These are phyloP conservation scores for Proteles cristata DNA, from an alignment of 2,113 vertebrate species.

Conservation along the genomic window DNA sequence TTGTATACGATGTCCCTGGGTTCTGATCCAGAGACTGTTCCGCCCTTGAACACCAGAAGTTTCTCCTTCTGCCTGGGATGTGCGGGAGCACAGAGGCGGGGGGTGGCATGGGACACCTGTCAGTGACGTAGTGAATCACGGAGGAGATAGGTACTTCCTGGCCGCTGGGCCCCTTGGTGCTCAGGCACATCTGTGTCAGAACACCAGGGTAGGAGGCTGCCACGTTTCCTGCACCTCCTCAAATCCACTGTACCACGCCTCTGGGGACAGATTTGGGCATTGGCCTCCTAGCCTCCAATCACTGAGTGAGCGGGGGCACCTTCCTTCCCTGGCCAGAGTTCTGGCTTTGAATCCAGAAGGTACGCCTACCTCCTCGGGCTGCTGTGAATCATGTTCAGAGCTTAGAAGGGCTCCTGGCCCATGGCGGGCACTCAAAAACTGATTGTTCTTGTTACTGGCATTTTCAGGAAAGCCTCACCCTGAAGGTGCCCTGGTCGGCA, in stretches of 20 bases:
- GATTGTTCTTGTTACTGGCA: too few relatives aligned
- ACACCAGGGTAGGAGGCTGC: not conserved
- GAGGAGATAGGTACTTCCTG: not conserved
- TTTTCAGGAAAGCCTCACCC: not conserved
- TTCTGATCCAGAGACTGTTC: not conserved
- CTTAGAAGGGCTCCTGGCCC: not conserved
- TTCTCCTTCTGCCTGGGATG: not conserved
- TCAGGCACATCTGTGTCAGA: not conserved
- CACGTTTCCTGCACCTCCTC: not conserved
- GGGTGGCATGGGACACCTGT: not conserved
- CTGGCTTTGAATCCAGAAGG: too few relatives aligned
- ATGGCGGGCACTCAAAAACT: not conserved
- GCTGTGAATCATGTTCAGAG: not conserved
- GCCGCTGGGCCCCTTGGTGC: not conserved
- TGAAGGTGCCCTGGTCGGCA: not conserved
- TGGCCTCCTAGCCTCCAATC: not conserved
- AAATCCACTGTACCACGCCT: not conserved
- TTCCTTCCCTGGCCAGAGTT: accelerated
- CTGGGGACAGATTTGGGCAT: not conserved
- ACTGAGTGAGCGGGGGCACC: not conserved
- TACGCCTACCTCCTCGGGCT: not conserved
- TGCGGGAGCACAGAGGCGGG: not conserved
- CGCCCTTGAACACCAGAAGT: not conserved
- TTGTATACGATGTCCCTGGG: not conserved
- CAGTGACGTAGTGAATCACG: not conserved